Conservation (phyloP, 2,888 invertebrate genomes). For the Cybosia mesomella region DNA sequence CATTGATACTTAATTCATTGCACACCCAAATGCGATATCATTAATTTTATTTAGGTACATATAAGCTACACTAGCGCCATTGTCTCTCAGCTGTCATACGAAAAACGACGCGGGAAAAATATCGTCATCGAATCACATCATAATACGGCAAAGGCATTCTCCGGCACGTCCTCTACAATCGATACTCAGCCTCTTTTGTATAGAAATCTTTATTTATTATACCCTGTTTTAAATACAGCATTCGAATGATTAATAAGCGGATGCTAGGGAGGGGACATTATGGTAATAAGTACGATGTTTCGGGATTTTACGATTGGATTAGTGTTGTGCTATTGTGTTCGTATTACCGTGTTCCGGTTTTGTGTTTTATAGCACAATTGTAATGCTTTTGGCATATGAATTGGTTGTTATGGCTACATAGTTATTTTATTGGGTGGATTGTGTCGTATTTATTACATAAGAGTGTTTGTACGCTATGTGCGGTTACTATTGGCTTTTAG, state of each 20-base stretch:
- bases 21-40: constrained; percentile 17
- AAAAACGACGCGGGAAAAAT: constrained; percentile 50
- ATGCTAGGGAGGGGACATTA: constrained; percentile 48
- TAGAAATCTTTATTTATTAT: constrained; percentile 55
- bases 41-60: constrained; percentile 20
- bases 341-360: constrained; percentile 33
- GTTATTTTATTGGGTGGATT: constrained; percentile 4
- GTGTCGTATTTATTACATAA: constrained; percentile 9
- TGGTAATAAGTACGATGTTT: constrained; percentile 36
- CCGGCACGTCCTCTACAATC: constrained; percentile 71
- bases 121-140: constrained; percentile 59
- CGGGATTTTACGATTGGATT: constrained; percentile 32
- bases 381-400: constrained; percentile 23
- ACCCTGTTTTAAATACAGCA: constrained; percentile 45
- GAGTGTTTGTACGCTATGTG: not conserved
- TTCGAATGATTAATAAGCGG: constrained; percentile 48
- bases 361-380: constrained; percentile 22
- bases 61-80: constrained; percentile 14
- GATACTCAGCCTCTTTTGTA: constrained; percentile 64
- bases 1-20: constrained; percentile 7
- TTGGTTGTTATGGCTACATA: constrained; percentile 20
- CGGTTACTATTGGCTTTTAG: not conserved
- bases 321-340: constrained; percentile 36
- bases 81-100: constrained; percentile 40
- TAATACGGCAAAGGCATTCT: constrained; percentile 75